Evolutionary conservation across 2,888 invertebrate genomes (phyloP).

Genomic region (Tenthredo scrophulariae): DNA sequence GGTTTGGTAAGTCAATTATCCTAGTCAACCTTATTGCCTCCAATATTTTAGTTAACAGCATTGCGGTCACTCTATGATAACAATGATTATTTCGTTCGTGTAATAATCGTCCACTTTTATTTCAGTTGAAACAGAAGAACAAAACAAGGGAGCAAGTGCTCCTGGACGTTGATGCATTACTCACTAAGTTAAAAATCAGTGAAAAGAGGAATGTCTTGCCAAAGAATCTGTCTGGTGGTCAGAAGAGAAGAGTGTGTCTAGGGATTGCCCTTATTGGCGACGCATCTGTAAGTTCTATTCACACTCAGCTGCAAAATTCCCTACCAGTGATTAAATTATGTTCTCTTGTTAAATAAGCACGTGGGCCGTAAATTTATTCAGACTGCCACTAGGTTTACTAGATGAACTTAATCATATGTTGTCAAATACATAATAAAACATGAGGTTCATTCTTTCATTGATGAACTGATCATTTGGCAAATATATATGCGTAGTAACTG

Average conservation of each 20-base stretch:
- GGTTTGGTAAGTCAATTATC: slow-evolving; percentile 82
- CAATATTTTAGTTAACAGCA: neutral
- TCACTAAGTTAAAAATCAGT: slow-evolving; percentile 83
- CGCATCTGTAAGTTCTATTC: slow-evolving; percentile 79
- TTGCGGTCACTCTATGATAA: neutral
- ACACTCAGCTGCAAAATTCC: neutral
- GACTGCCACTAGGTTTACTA: neutral
- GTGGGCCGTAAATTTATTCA: neutral
- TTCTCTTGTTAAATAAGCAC: neutral
- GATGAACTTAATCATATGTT: neutral
- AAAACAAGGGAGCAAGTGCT: slow-evolving; percentile 78
- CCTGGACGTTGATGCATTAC: slow-evolving; percentile 80
- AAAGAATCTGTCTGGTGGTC: slow-evolving; percentile 91
- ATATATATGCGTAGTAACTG: too few relatives aligned
- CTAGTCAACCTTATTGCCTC: slow-evolving; percentile 1
- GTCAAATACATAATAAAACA: neutral
- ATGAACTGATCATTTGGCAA: too few relatives aligned
- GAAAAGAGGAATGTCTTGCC: slow-evolving; percentile 84
- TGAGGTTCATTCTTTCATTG: too few relatives aligned
- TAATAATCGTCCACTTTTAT: slow-evolving; percentile 47
- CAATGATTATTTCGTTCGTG: neutral
- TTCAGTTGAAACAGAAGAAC: slow-evolving; percentile 83
- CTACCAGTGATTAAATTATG: neutral
- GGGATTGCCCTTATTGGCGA: slow-evolving; percentile 92
- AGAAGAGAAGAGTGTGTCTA: slow-evolving; percentile 92